Conservation (phyloP, 92 coral and sea anemone species). For the Siderastrea radians region DNA sequence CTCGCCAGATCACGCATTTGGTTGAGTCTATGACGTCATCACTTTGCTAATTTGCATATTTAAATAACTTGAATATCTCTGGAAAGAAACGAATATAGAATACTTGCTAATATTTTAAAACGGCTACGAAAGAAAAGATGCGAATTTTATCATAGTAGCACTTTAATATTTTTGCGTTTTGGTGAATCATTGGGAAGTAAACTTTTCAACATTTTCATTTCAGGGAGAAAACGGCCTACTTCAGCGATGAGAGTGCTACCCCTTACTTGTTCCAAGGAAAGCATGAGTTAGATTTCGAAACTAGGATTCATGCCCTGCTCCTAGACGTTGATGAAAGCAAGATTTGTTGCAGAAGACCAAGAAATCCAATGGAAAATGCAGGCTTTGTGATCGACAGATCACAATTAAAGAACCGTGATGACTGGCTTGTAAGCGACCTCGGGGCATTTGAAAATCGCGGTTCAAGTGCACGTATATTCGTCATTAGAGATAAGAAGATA, state of each 20-base stretch:
- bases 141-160: too few species aligned
- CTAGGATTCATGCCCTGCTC: constrained; percentile 4
- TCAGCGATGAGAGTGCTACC: constrained; percentile 14
- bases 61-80: too few species aligned
- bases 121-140: too few species aligned
- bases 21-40: too few species aligned
- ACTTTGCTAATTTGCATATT: too few species aligned
- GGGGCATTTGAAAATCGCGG: constrained; percentile 41
- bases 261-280: constrained; percentile 20
- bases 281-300: constrained; percentile 17
- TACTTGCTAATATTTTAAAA: too few species aligned
- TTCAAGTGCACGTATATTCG: constrained; percentile 27
- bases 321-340: constrained; percentile 29
- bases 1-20: too few species aligned
- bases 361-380: constrained; percentile 9
- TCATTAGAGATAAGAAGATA: constrained; percentile 15
- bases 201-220: constrained; percentile 8
- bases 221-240: constrained; percentile 21
- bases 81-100: too few species aligned
- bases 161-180: neutral
- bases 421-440: constrained; percentile 43
- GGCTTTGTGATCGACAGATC: constrained; percentile 42
- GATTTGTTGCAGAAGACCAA: constrained; percentile 16
- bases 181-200: constrained; percentile 10
- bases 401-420: constrained; percentile 25